A percentile compares a stretch with the other conserved stretches of the same genome.
Evolutionary conservation across 2,113 vertebrate genomes (phyloP).

Genomic region (Myocastor coypus): DNA sequence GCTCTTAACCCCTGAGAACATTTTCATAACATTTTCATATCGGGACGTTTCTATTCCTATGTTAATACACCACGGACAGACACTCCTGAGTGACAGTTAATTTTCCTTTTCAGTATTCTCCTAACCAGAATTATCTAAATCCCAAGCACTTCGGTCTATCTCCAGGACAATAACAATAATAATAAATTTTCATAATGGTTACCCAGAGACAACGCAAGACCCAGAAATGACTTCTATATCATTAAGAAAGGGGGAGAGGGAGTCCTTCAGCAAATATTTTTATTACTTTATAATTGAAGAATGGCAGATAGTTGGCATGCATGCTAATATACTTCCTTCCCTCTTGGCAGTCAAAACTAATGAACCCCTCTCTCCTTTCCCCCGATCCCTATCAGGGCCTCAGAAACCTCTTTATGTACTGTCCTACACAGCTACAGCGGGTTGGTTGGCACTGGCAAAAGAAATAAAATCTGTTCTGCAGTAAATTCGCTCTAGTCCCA

Average conservation of each 20-base stretch:
- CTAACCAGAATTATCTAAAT: slow-evolving; percentile 44
- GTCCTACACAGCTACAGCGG: neutral
- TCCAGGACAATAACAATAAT: slow-evolving; percentile 45
- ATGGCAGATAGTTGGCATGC: neutral
- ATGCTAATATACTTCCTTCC: neutral
- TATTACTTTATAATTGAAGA: slow-evolving; percentile 49
- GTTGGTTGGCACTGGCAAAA: neutral
- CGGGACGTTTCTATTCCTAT: neutral
- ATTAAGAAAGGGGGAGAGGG: slow-evolving; percentile 9
- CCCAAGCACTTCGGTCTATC: neutral
- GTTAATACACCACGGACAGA: neutral
- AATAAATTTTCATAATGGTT: slow-evolving; percentile 57
- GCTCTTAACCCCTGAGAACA: slow-evolving; percentile 9
- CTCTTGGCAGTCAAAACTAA: neutral
- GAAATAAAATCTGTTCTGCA: neutral
- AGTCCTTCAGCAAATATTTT: slow-evolving; percentile 34
- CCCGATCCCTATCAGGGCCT: neutral
- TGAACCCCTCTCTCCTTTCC: neutral
- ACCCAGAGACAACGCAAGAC: slow-evolving; percentile 24
- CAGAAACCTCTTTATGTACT: neutral
- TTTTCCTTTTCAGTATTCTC: slow-evolving; percentile 9
- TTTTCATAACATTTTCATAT: slow-evolving; percentile 26
- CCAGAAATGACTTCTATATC: slow-evolving; percentile 27
- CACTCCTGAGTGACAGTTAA: slow-evolving; percentile 46
- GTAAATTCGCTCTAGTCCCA: neutral